A percentile compares a stretch with the other conserved stretches of the same genome.
These are phyloP conservation scores for Ctenopoma kingsleyae DNA, from an alignment of 2,797 vertebrate species.

Conservation along the genomic window DNA sequence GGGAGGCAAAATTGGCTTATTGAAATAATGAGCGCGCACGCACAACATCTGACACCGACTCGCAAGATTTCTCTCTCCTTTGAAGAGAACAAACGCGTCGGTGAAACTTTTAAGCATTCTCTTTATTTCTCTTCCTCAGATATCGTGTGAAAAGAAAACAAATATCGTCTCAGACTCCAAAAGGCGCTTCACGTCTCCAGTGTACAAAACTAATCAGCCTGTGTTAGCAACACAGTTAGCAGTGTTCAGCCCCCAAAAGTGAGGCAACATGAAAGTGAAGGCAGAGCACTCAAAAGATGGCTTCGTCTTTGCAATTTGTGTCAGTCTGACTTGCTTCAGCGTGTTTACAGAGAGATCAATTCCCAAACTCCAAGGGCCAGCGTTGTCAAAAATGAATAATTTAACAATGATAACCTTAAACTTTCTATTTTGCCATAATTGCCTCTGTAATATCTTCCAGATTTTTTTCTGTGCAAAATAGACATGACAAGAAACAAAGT, in stretches of 20 bases:
- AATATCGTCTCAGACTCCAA: constrained; percentile 77
- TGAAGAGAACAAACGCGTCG: constrained; percentile 84
- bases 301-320: constrained; percentile 73
- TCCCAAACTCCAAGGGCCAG: constrained; percentile 71
- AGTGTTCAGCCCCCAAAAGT: constrained; percentile 66
- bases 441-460: constrained; percentile 64
- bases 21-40: constrained; percentile 82
- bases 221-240: constrained; percentile 61
- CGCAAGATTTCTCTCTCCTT: constrained; percentile 69
- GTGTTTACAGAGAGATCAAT: constrained; percentile 83
- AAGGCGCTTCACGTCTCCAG: constrained; percentile 71
- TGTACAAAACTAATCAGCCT: constrained; percentile 81
- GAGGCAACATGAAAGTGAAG: constrained; percentile 78
- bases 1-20: constrained; percentile 79
- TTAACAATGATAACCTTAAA: constrained; percentile 76
- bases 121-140: constrained; percentile 83
- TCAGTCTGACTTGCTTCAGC: constrained; percentile 71
- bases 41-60: constrained; percentile 68
- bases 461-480: constrained; percentile 39
- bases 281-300: constrained; percentile 57
- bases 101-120: constrained; percentile 82
- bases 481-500: constrained; percentile 62
- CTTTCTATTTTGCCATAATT: constrained; percentile 72
- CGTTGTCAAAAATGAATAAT: constrained; percentile 78
- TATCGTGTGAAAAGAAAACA: constrained; percentile 77